Base-by-base conservation (phyloP, 2,888 invertebrate species). In the Mythimna vitellina region DNA sequence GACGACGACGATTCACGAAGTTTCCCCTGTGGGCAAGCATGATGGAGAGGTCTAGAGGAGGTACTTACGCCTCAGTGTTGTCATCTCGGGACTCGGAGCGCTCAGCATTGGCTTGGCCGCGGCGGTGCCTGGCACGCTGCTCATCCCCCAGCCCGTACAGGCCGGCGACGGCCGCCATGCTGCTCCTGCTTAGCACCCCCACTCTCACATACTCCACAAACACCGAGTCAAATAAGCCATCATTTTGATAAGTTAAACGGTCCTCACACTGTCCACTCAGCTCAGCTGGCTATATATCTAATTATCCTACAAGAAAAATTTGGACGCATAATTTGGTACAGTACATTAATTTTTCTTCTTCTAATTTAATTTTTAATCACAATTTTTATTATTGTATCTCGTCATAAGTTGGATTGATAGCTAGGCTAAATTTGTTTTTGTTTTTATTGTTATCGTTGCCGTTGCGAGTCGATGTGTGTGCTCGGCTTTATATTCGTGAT, bases 71-170 rank as follows among this genome's bases (percentile, higher is more conserved):
- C 91, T 94, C 97, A 89, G 94, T 97, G 95, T 93, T 97, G 95
- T 95, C 96, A 88, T 96, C 96, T 70, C 96, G 89, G 86, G 96
- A 96, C 86, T 96, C 98, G 96, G 95, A 98, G 97, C 96, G 98
- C 97, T 92, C 98, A 94, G 95, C 97, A 97, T 91, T 97, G 96
- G 94, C 97, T 87, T 95, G 95, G 53, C 94, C 96, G 86, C 95
- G 94, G 84, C 96, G 95, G 87, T 96, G 95, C 64, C 96, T 88
- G 73, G 95, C 93, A 64, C 98, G 97, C 90, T 96, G 96, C 91
- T 98, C 98, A 93, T 98, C 98, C 90, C 98, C 97, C 90, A 98
- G 97, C 88, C 98, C 98, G 92, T 98, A 98, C 75, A 98, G 97
- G 90, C 98, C 98, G 88, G 98, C 98, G 91, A 98, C 98, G 85